A percentile compares a stretch with the other conserved stretches of the same genome.
Evolutionary conservation across 2,888 invertebrate species (phyloP).

Genomic region (Quadroppia sp.): DNA sequence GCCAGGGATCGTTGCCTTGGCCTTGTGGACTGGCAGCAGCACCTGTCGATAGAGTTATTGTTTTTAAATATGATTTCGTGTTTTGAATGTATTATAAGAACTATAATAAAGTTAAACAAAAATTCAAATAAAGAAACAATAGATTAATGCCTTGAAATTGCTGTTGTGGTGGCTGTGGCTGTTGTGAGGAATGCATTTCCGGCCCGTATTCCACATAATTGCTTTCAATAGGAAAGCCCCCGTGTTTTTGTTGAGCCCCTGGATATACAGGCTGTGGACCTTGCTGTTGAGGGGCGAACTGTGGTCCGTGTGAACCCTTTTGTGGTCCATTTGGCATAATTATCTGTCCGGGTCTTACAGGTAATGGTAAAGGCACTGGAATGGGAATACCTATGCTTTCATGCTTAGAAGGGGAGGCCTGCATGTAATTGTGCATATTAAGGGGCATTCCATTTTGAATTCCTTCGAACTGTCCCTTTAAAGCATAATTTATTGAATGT

Average conservation of each 20-base stretch:
- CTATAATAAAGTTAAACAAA: neutral
- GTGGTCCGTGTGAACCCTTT: slow-evolving; percentile 35
- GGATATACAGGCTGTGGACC: slow-evolving; percentile 37
- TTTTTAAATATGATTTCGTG: neutral
- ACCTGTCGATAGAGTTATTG: neutral
- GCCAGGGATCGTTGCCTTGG: slow-evolving; percentile 40
- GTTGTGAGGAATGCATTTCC: slow-evolving; percentile 39
- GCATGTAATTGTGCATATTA: slow-evolving; percentile 25
- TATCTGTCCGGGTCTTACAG: slow-evolving; percentile 35
- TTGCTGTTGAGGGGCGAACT: neutral
- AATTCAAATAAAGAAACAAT: neutral
- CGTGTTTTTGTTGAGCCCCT: slow-evolving; percentile 16
- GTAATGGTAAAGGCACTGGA: slow-evolving; percentile 28
- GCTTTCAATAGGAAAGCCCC: slow-evolving; percentile 16
- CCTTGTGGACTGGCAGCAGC: neutral
- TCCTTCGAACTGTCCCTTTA: slow-evolving; percentile 16
- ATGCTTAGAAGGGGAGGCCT: slow-evolving; percentile 19
- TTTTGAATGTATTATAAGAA: neutral
- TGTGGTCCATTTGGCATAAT: slow-evolving; percentile 25
- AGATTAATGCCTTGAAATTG: slow-evolving; percentile 29
- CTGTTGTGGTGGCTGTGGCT: neutral
- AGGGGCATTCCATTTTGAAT: neutral
- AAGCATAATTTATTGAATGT: neutral
- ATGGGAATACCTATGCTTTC: slow-evolving; percentile 26
- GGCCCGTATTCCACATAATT: slow-evolving; percentile 37